A percentile compares a stretch with the other conserved stretches of the same genome.
Evolutionary conservation across 2,888 invertebrate genomes (phyloP).

Genomic region (Amblyteles armatorius): DNA sequence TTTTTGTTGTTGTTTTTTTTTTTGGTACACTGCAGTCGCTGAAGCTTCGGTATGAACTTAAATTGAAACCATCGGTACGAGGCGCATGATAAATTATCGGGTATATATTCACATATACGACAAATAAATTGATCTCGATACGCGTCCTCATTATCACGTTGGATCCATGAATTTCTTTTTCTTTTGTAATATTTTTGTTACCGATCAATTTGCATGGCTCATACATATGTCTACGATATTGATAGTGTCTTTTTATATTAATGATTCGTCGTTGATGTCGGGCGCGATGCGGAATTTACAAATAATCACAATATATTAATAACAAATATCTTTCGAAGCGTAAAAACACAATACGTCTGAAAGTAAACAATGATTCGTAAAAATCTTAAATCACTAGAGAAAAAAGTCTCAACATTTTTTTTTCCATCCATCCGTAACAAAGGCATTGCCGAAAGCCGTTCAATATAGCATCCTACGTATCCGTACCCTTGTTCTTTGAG

Average conservation of each 20-base stretch:
- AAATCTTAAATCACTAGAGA: not conserved
- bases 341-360: constrained; percentile 12
- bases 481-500: constrained; percentile 57
- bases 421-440: not conserved
- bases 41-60: constrained; percentile 56
- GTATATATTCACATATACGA: constrained; percentile 30
- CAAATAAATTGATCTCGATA: constrained; percentile 22
- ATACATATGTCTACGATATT: constrained; percentile 20
- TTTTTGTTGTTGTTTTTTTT: constrained; percentile 38
- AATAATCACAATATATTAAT: not conserved
- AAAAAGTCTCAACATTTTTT: constrained; percentile 10
- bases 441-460: constrained; percentile 2
- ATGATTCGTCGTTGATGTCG: constrained; percentile 32
- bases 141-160: constrained; percentile 9
- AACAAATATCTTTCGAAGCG: constrained; percentile 30
- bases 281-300: not conserved
- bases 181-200: constrained; percentile 27
- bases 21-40: constrained; percentile 65
- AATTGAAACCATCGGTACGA: constrained; percentile 23
- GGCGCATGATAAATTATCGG: constrained; percentile 40
- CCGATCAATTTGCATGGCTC: constrained; percentile 39
- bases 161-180: constrained; percentile 11
- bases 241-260: constrained; percentile 13
- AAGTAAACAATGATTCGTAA: constrained; percentile 6
- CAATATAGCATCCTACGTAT: constrained; percentile 33